Base-by-base conservation (phyloP, 1,140 invertebrate species). In the Drosophila baimaii region DNA sequence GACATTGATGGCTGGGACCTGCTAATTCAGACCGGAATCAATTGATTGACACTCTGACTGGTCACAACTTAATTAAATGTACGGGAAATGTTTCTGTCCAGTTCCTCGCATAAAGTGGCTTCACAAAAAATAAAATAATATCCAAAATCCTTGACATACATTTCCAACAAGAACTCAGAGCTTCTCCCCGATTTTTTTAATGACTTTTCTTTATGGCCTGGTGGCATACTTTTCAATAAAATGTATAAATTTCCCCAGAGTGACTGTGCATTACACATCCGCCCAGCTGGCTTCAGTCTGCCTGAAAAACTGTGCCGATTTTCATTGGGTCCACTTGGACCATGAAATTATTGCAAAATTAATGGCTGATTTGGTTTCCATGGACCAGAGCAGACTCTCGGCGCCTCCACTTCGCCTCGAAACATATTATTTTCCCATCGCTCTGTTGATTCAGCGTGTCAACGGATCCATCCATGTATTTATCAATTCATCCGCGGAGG, bases 301-400 rank as follows among this genome's bases (percentile, higher is more conserved):
- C 19, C 41, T 31, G 46, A 51, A 71, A 64, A 79, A 88, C 75
- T 85, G 79, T 72, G 44, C 31, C 44, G 35, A 62, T 69, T 69
- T 21, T 43, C 17, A 5, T 15, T 41, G 46, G 47, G 44, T 57
- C 72, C 47, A 62, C 29, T 71, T 71, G 27, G 33, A 57, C 33
- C 51, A 23, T 31, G 25, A 71, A 49, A 70, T 70, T 33, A 47
- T 57, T 71, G 35, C 17, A 57, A 37, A 54, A 31, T 66, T 5
- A 19, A 62, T 86, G 65, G 59, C 58, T 61, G 61, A 56, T 69
- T 56, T 71, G 79, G 59, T 77, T 37, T 46, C 63, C 54, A 54
- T 64, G 33, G 59, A 62, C 41, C 68, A 80, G 51, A 58, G 25
- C 63, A 77, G 72, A 78, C 69, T 58, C 17, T 77, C 51, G 70